These are phyloP conservation scores for Argentina silus DNA, from an alignment of 2,797 vertebrate species.

Conservation along the genomic window DNA sequence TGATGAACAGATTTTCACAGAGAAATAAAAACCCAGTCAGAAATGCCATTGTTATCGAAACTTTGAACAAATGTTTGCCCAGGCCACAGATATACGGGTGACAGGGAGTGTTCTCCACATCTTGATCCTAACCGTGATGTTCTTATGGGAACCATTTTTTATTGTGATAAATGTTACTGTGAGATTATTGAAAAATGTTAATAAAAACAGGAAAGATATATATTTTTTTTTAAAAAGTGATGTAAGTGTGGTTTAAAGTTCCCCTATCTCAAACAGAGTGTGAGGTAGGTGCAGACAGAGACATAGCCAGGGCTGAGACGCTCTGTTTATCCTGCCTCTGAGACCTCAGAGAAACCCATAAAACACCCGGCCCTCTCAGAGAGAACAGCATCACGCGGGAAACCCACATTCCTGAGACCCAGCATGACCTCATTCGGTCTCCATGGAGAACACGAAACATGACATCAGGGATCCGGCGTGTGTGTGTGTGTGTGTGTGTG, in stretches of 20 bases:
- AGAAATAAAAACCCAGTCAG: constrained; percentile 45
- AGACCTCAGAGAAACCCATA: background rate
- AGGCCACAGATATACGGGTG: no score
- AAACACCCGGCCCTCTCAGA: background rate
- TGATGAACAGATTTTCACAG: constrained; percentile 18
- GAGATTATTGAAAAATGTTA: background rate
- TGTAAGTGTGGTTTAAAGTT: no score
- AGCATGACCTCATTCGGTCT: constrained; percentile 66
- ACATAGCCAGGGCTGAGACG: background rate
- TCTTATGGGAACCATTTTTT: background rate
- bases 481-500: background rate
- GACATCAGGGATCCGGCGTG: constrained; percentile 26
- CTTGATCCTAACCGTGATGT: no score
- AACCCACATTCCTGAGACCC: constrained; percentile 58
- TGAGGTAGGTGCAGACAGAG: background rate
- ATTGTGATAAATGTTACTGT: constrained; percentile 2
- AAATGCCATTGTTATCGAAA: background rate
- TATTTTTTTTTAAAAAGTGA: no score
- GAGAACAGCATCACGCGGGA: constrained; percentile 57
- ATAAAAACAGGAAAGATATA: background rate
- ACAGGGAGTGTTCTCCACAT: no score
- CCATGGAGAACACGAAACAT: constrained; percentile 21
- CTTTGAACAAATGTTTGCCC: no score
- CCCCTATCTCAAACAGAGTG: no score
- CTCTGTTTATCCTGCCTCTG: background rate